Conservation (phyloP, 2,888 invertebrate species). For the Neria commutata region DNA sequence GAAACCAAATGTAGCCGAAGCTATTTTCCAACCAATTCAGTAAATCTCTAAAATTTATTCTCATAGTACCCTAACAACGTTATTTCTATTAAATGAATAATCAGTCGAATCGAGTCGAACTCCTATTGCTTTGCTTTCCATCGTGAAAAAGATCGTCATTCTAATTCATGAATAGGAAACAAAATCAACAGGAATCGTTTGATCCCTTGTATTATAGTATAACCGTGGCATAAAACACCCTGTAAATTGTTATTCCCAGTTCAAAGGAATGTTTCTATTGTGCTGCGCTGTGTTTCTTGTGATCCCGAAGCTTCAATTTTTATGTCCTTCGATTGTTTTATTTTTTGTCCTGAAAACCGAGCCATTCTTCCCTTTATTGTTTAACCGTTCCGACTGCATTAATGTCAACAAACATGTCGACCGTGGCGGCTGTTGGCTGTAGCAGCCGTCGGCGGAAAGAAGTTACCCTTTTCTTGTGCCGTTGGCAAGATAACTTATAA, state of each 20-base stretch:
- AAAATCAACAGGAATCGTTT: too few species aligned
- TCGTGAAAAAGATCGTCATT: neutral
- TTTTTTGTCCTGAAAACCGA: conserved; percentile 1
- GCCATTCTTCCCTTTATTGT: conserved; percentile 2
- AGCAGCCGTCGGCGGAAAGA: conserved; percentile 16
- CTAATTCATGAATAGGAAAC: too few species aligned
- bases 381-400: conserved; percentile 24
- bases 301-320: conserved; percentile 13
- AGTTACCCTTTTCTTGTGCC: neutral
- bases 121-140: conserved; percentile 34
- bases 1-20: too few species aligned
- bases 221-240: too few species aligned
- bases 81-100: too few species aligned
- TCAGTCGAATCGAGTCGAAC: too few species aligned
- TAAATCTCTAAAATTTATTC: too few species aligned
- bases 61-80: too few species aligned
- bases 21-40: too few species aligned
- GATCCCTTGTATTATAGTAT: too few species aligned
- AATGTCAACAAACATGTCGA: conserved; percentile 34
- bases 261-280: too few species aligned
- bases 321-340: conserved; percentile 8
- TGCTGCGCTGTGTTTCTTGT: conserved; percentile 13
- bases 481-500: neutral
- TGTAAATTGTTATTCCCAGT: too few species aligned
- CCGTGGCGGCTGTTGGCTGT: conserved; percentile 17